These are phyloP conservation scores for Caenorhabditis brenneri DNA, from an alignment of 1,140 invertebrate genomes.

Conservation along the genomic window DNA sequence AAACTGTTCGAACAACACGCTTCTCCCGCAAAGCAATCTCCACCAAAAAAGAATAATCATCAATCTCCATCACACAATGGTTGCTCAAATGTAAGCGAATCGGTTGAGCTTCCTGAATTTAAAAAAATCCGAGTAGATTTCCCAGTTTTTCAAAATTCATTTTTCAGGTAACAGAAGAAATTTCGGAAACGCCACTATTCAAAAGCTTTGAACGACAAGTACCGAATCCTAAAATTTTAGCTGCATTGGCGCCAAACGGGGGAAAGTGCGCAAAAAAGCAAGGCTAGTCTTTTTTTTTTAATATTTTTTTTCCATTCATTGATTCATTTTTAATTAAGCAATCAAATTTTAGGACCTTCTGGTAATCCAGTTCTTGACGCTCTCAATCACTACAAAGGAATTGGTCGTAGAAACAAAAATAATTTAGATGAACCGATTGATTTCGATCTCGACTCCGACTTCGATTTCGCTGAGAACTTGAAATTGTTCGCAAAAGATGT, in stretches of 20 bases:
- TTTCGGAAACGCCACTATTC: conserved; percentile 44
- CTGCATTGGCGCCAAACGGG: background rate
- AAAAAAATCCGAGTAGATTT: background rate
- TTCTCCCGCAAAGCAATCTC: background rate
- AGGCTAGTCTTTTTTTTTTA: no score
- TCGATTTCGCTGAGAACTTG: conserved; percentile 66
- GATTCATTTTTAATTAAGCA: no score
- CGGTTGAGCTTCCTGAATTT: no score
- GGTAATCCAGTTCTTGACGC: conserved; percentile 55
- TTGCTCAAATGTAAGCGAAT: background rate
- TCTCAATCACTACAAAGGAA: conserved; percentile 62
- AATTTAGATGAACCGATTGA: conserved; percentile 60
- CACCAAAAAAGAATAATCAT: background rate
- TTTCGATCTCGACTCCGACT: conserved; percentile 62
- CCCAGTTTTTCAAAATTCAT: no score
- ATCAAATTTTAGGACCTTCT: conserved; percentile 25
- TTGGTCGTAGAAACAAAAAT: conserved; percentile 18
- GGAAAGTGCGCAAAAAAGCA: background rate
- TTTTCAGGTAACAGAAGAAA: background rate
- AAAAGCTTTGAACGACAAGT: conserved; percentile 47
- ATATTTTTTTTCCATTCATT: no score
- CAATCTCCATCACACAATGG: background rate
- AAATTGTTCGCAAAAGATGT: conserved; percentile 65
- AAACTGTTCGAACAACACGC: conserved; percentile 33
- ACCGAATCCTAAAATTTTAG: conserved; percentile 37